A percentile compares a stretch with the other conserved stretches of the same genome.
Conservation (phyloP, 2,888 invertebrate species). For the Notocelia uddmanniana region DNA sequence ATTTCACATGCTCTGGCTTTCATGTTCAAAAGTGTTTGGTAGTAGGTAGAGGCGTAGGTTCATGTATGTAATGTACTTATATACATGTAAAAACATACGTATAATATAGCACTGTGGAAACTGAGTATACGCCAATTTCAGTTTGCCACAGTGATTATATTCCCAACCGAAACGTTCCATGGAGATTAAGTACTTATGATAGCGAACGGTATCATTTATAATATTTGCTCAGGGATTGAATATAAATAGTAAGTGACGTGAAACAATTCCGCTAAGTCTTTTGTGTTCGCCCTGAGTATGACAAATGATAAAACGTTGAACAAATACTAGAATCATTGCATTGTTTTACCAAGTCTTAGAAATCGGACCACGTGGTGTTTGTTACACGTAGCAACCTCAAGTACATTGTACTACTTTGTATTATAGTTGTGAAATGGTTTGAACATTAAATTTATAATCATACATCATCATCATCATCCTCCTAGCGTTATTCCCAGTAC, state of each 20-base stretch:
- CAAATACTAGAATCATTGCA: constrained; percentile 54
- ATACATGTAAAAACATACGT: no score
- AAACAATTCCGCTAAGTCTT: constrained; percentile 41
- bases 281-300: constrained; percentile 23
- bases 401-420: neutral
- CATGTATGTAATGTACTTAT: no score
- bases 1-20: no score
- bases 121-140: neutral
- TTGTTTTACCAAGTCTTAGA: constrained; percentile 53
- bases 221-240: constrained; percentile 34
- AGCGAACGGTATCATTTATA: constrained; percentile 34
- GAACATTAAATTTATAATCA: neutral
- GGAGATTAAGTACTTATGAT: constrained; percentile 37
- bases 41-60: no score
- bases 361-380: constrained; percentile 29
- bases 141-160: constrained; percentile 10
- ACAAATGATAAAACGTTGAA: constrained; percentile 53
- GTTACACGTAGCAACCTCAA: neutral
- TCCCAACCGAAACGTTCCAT: constrained; percentile 11
- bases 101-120: no score
- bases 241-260: constrained; percentile 35
- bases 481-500: no score
- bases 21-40: no score
- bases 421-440: neutral
- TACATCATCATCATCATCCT: no score